These are phyloP conservation scores for Percopsis transmontana DNA, from an alignment of 2,113 vertebrate genomes.

Conservation along the genomic window DNA sequence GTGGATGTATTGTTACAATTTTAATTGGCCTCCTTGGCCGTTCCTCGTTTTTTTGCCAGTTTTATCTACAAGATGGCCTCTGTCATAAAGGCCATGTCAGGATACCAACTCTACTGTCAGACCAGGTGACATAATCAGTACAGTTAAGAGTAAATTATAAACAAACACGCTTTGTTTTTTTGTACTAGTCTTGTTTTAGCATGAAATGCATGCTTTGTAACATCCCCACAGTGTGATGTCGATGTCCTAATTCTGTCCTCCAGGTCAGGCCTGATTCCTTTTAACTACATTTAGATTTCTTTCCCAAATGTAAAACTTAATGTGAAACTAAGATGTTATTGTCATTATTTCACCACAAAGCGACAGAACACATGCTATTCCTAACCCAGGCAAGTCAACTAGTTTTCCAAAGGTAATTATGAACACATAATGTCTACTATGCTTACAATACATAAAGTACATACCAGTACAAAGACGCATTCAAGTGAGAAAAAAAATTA, in stretches of 20 bases:
- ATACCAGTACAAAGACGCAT: too few relatives aligned
- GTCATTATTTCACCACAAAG: too few relatives aligned
- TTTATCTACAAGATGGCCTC: not conserved
- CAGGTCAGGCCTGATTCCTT: conserved; percentile 10
- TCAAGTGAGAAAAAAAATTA: too few relatives aligned
- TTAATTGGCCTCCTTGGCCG: not conserved
- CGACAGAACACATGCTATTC: too few relatives aligned
- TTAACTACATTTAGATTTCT: conserved; percentile 7
- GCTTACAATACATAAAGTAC: too few relatives aligned
- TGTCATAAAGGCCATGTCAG: not conserved
- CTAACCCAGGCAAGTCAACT: too few relatives aligned
- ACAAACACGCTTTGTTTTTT: not conserved
- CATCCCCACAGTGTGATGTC: conserved; percentile 26
- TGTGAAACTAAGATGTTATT: too few relatives aligned
- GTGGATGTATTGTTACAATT: not conserved
- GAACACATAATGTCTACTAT: too few relatives aligned
- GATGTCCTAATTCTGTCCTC: conserved; percentile 50
- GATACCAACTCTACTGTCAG: not conserved
- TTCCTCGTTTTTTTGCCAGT: not conserved
- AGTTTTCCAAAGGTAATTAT: too few relatives aligned
- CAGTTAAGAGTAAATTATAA: not conserved
- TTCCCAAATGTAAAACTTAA: too few relatives aligned
- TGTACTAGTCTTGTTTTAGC: not conserved
- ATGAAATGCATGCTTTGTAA: conserved; percentile 24
- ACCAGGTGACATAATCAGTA: not conserved